Conservation (phyloP, 2,113 vertebrate species). For the Pardalotus punctatus region DNA sequence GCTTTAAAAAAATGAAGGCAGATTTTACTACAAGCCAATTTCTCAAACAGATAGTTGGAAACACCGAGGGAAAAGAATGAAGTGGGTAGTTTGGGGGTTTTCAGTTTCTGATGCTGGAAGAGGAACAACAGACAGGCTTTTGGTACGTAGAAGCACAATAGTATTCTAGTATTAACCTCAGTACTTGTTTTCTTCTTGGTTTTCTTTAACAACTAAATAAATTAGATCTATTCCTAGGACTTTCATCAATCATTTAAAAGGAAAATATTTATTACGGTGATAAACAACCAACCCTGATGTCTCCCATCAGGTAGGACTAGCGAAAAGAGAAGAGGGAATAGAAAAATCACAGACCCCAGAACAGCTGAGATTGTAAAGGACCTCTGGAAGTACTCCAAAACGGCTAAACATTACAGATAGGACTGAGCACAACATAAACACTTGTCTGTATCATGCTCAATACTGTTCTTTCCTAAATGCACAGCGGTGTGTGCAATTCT, state of each 20-base stretch:
- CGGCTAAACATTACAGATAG: not conserved
- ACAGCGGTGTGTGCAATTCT: rapidly evolving
- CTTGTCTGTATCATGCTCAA: not conserved
- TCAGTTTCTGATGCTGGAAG: not conserved
- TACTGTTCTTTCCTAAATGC: not conserved
- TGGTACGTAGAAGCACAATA: not conserved
- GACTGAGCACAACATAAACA: not conserved
- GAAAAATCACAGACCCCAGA: not conserved
- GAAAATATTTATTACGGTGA: not conserved
- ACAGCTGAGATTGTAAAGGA: not conserved
- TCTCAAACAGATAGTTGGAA: not conserved
- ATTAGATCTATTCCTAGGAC: not conserved
- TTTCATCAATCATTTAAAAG: not conserved
- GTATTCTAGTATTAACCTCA: not conserved
- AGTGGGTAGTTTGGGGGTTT: not conserved
- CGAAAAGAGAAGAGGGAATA: not conserved
- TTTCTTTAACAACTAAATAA: not conserved
- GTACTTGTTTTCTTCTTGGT: not conserved
- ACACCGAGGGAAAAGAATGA: not conserved
- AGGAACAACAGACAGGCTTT: not conserved
- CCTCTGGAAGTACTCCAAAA: not conserved
- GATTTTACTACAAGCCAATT: not conserved
- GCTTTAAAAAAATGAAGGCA: not conserved
- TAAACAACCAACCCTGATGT: not conserved
- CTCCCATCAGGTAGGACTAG: not conserved